Percentiles rank a stretch among this genome's conserved stretches.
Evolutionary conservation across 1,140 invertebrate genomes (phyloP).

Genomic region (Octopus bimaculoides): DNA sequence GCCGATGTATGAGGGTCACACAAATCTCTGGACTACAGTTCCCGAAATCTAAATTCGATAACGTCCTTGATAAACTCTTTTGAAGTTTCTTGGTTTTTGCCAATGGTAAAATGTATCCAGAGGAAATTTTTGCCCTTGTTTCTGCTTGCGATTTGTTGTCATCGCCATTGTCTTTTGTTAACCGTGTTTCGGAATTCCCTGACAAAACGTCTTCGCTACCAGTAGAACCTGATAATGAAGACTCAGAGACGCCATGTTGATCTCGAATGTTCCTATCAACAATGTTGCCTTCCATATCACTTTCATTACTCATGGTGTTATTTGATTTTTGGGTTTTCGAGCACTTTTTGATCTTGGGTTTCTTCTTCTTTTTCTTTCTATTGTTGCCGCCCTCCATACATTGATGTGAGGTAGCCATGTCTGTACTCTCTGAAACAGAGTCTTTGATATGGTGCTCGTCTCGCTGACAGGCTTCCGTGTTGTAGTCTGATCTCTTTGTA

Average conservation of each 20-base stretch:
- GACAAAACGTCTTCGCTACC: background rate
- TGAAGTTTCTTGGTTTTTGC: background rate
- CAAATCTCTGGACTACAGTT: conserved; percentile 53
- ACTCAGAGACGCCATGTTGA: background rate
- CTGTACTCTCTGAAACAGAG: background rate
- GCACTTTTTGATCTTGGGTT: background rate
- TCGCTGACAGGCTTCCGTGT: background rate
- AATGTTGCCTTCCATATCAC: background rate
- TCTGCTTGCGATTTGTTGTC: background rate
- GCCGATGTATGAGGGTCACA: conserved; percentile 54
- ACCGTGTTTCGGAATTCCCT: background rate
- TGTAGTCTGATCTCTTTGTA: background rate
- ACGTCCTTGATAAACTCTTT: conserved; percentile 14
- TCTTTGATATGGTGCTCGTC: background rate
- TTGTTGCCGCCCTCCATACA: background rate
- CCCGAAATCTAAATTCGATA: conserved; percentile 34
- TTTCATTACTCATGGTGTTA: background rate
- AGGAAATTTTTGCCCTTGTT: background rate
- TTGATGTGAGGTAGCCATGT: background rate
- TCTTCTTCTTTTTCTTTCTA: conserved; percentile 10
- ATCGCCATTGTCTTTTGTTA: background rate
- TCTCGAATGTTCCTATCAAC: background rate
- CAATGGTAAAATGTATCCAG: background rate
- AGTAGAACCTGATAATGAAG: background rate
- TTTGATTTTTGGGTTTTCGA: background rate